Evolutionary conservation across 2,113 vertebrate species (phyloP).

Genomic region (Heterocephalus glaber): DNA sequence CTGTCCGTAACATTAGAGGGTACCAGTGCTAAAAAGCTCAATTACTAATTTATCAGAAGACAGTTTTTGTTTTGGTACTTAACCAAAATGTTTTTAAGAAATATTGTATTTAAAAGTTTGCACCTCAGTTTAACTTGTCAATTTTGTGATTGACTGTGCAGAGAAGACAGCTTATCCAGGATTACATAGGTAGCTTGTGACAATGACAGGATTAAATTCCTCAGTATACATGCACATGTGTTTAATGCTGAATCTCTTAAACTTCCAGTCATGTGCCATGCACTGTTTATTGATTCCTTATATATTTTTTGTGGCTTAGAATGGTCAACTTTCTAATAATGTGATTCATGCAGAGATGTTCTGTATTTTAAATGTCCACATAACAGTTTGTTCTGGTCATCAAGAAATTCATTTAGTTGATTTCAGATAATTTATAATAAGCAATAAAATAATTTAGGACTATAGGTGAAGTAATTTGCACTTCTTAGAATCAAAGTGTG

Average conservation of each 20-base stretch:
- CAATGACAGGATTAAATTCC: background rate
- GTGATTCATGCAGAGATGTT: slow-evolving; percentile 38
- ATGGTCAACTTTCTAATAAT: background rate
- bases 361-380: background rate
- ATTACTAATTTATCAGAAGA: slow-evolving; percentile 18
- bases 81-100: slow-evolving; percentile 53
- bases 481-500: background rate
- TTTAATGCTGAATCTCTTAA: background rate
- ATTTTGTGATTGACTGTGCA: background rate
- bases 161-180: background rate
- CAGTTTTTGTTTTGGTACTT: slow-evolving; percentile 26
- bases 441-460: slow-evolving; percentile 32
- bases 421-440: slow-evolving; percentile 17
- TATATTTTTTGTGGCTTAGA: slow-evolving; percentile 28
- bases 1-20: background rate
- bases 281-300: background rate
- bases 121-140: slow-evolving; percentile 2
- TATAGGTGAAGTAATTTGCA: background rate
- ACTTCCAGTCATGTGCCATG: background rate
- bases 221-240: background rate
- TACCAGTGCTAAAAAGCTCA: slow-evolving; percentile 44
- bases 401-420: slow-evolving; percentile 17
- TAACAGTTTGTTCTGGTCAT: slow-evolving; percentile 8
- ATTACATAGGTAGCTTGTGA: background rate
- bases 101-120: slow-evolving; percentile 8